These are phyloP conservation scores for Ictalurus punctatus DNA, from an alignment of 2,113 vertebrate genomes.

Conservation along the genomic window DNA sequence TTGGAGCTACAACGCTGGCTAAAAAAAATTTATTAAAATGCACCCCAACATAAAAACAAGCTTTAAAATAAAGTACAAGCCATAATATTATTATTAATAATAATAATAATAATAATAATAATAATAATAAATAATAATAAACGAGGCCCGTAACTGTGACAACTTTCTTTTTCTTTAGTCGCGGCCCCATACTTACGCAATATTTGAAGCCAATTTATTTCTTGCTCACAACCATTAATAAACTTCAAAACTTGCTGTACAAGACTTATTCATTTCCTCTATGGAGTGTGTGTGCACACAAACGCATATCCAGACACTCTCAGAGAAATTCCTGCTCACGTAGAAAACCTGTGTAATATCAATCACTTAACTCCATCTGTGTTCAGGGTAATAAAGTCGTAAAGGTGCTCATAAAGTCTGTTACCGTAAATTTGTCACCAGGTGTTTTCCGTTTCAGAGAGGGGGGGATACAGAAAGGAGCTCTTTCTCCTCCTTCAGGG, in stretches of 20 bases:
- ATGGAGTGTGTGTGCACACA: background rate
- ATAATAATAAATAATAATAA: background rate
- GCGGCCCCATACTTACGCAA: background rate
- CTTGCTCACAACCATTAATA: background rate
- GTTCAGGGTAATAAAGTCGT: slow-evolving; percentile 41
- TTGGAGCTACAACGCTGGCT: background rate
- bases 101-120: background rate
- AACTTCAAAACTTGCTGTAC: background rate
- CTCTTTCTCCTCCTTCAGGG: slow-evolving; percentile 33
- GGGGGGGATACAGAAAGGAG: background rate
- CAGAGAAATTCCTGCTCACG: slow-evolving; percentile 17
- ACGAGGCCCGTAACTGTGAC: background rate
- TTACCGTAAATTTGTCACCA: slow-evolving; percentile 59
- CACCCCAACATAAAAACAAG: background rate
- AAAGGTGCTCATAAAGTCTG: slow-evolving; percentile 46
- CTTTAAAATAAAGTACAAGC: background rate
- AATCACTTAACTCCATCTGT: slow-evolving; percentile 34
- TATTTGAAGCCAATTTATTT: background rate
- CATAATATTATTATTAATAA: background rate
- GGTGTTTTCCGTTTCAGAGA: slow-evolving; percentile 70
- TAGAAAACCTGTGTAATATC: slow-evolving; percentile 21
- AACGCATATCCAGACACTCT: slow-evolving; percentile 10
- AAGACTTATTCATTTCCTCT: background rate
- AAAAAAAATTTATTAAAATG: no score
- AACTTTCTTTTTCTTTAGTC: background rate